Evolutionary conservation across 2,888 invertebrate genomes (phyloP).

Genomic region (Lasioglossum vierecki): DNA sequence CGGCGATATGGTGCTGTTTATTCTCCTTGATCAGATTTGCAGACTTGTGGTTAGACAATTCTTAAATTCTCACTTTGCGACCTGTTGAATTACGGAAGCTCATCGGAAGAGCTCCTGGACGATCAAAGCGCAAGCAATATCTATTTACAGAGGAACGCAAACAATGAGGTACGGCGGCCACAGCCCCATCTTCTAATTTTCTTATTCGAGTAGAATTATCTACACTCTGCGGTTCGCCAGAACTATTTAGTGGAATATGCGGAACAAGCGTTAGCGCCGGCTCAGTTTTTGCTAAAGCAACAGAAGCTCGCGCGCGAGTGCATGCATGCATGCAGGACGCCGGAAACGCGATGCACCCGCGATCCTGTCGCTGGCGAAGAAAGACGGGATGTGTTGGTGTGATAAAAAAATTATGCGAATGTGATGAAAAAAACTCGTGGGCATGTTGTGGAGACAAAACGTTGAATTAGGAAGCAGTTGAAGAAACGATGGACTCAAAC

Average conservation of each 20-base stretch:
- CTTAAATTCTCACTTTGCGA: background rate
- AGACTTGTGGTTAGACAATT: background rate
- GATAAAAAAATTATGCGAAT: conserved; percentile 28
- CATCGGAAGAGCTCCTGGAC: too few species aligned
- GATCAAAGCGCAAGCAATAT: background rate
- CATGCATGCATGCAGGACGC: background rate
- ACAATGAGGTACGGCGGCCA: background rate
- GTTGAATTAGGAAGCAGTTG: background rate
- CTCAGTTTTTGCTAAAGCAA: conserved; percentile 55
- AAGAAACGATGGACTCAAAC: background rate
- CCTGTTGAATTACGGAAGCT: background rate
- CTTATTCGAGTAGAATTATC: background rate
- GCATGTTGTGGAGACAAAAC: background rate
- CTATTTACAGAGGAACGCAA: conserved; percentile 5
- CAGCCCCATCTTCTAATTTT: background rate
- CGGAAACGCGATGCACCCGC: background rate
- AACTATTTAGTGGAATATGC: background rate
- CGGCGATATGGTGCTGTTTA: background rate
- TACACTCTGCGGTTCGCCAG: conserved; percentile 1
- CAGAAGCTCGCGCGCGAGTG: background rate
- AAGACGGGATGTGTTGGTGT: background rate
- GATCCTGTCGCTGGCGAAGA: background rate
- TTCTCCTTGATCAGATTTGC: background rate
- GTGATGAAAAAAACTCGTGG: background rate
- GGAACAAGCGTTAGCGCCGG: conserved; percentile 56